Evolutionary conservation across 2,113 vertebrate genomes (phyloP).

Genomic region (Peromyscus californicus): DNA sequence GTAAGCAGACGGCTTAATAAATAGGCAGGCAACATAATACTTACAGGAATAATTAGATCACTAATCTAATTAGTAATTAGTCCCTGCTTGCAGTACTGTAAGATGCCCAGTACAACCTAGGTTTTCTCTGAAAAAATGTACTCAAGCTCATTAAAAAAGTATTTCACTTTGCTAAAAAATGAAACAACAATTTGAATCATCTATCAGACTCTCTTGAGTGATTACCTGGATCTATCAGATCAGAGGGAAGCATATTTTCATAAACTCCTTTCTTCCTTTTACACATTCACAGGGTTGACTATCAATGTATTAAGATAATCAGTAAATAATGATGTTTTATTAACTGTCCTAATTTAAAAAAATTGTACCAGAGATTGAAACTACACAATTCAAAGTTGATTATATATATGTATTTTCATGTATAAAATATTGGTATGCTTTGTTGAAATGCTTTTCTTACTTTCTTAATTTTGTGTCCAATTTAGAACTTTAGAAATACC

Average conservation of each 20-base stretch:
- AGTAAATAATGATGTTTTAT: slow-evolving; percentile 11
- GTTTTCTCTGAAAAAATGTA: slow-evolving; percentile 59
- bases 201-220: not conserved
- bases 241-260: slow-evolving; percentile 10
- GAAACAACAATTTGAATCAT: not conserved
- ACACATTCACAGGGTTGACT: not conserved
- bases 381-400: not conserved
- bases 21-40: not conserved
- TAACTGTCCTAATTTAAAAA: not conserved
- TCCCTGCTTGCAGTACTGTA: not conserved
- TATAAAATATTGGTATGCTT: not conserved
- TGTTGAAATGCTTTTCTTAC: not conserved
- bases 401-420: not conserved
- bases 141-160: not conserved
- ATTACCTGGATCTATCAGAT: not conserved
- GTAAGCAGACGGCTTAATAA: not conserved
- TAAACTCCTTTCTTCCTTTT: not conserved
- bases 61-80: slow-evolving; percentile 18
- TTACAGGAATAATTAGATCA: not conserved
- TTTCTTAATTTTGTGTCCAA: not conserved
- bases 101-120: not conserved
- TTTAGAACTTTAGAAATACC: slow-evolving; percentile 7
- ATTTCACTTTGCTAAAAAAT: not conserved
- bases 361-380: not conserved
- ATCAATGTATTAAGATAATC: not conserved